A percentile compares a stretch with the other conserved stretches of the same genome.
phyloP scores from a whole-genome alignment of 2,113 vertebrate species.

The Paradisaea rubra region DNA sequence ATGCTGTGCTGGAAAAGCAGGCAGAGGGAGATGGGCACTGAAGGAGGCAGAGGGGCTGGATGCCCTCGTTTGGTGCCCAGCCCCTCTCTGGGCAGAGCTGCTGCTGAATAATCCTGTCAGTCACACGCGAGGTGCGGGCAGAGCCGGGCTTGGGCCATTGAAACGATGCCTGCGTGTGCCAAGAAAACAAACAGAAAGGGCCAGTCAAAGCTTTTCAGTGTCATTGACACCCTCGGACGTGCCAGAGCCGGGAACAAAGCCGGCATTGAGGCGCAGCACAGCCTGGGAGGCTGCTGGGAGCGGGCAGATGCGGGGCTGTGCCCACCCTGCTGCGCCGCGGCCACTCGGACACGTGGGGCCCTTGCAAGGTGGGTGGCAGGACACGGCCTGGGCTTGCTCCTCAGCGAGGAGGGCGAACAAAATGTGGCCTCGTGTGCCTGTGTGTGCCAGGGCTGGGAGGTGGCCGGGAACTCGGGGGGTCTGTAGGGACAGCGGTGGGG shows the following conservation, averaged over 20 bases:
- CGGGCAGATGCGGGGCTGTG: conserved; percentile 29
- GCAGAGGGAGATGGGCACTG: rapidly evolving
- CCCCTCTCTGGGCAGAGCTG: not conserved
- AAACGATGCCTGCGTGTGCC: not conserved
- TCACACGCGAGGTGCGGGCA: not conserved
- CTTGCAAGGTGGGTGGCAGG: not conserved
- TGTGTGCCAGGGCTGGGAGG: not conserved
- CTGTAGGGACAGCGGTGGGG: not conserved
- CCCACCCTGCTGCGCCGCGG: not conserved
- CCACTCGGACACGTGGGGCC: not conserved
- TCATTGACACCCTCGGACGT: conserved; percentile 35
- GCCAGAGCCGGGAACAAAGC: conserved; percentile 19
- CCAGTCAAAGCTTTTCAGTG: conserved; percentile 58
- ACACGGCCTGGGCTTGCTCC: not conserved
- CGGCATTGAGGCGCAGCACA: not conserved
- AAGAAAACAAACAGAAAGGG: conserved; percentile 59
- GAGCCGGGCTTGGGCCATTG: not conserved
- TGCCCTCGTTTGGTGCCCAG: rapidly evolving
- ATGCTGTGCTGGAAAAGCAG: not conserved
- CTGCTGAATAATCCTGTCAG: not conserved
- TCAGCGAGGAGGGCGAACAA: not conserved
- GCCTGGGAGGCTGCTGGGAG: not conserved
- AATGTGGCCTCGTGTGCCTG: rapidly evolving
- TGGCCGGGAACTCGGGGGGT: not conserved
- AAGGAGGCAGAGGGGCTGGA: not conserved